A percentile compares a stretch with the other conserved stretches of the same genome.
phyloP scores from a whole-genome alignment of 2,113 vertebrate species.

The Sturnira hondurensis region DNA sequence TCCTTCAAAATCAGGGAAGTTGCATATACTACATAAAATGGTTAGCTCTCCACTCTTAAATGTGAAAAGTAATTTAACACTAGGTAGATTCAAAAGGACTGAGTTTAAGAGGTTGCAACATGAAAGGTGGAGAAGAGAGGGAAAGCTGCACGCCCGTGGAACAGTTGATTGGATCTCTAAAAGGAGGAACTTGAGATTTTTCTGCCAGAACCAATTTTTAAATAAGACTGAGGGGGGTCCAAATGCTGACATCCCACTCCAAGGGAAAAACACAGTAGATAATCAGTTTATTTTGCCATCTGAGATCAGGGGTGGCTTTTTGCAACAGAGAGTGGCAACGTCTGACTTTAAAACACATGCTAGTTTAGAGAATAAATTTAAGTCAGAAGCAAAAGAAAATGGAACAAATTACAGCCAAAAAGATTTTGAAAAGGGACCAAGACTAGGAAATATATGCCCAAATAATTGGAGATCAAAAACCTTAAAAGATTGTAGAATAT shows the following conservation, averaged over 20 bases:
- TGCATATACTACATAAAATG: slow-evolving; percentile 82
- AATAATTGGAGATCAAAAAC: slow-evolving; percentile 89
- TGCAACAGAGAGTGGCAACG: slow-evolving; percentile 69
- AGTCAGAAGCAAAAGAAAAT: slow-evolving; percentile 75
- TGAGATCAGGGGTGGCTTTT: slow-evolving; percentile 71
- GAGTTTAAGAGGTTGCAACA: slow-evolving; percentile 79
- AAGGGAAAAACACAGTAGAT: slow-evolving; percentile 61
- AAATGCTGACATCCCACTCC: slow-evolving; percentile 55
- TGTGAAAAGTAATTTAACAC: slow-evolving; percentile 83
- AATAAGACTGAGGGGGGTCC: slow-evolving; percentile 59
- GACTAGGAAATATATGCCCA: slow-evolving; percentile 82
- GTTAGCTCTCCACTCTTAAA: slow-evolving; percentile 78
- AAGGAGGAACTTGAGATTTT: slow-evolving; percentile 79
- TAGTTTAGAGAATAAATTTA: slow-evolving; percentile 72
- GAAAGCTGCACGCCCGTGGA: slow-evolving; percentile 71
- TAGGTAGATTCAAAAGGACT: slow-evolving; percentile 80
- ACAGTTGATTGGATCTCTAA: slow-evolving; percentile 76
- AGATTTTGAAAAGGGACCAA: slow-evolving; percentile 74
- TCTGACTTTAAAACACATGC: slow-evolving; percentile 70
- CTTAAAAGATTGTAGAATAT: slow-evolving; percentile 95
- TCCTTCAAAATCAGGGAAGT: slow-evolving; percentile 91
- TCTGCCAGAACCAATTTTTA: slow-evolving; percentile 79
- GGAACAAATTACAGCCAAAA: slow-evolving; percentile 68
- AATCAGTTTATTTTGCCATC: slow-evolving; percentile 66
- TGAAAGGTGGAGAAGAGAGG: slow-evolving; percentile 76